Evolutionary conservation across 2,113 vertebrate genomes (phyloP).

Genomic region (Atherinomorus stipes): DNA sequence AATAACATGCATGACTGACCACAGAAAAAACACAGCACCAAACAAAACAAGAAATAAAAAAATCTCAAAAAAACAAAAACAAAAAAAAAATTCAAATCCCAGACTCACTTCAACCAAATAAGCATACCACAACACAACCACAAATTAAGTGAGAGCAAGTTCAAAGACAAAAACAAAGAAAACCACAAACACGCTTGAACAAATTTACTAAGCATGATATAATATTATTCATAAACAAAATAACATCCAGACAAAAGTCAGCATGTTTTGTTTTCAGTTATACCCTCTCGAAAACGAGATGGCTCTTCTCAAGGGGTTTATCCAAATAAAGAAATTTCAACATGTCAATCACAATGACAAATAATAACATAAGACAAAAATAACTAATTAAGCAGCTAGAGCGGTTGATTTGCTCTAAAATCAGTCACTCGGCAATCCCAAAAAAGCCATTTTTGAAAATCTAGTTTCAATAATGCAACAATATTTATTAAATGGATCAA

Average conservation of each 20-base stretch:
- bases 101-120: background rate
- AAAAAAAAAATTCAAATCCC: background rate
- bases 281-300: too few species aligned
- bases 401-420: background rate
- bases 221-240: background rate
- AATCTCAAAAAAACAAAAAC: background rate
- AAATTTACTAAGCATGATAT: background rate
- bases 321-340: too few species aligned
- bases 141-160: background rate
- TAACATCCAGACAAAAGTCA: background rate
- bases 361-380: background rate
- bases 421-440: background rate
- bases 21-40: background rate
- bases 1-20: background rate
- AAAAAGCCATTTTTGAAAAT: background rate
- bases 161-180: background rate
- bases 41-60: background rate
- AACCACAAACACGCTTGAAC: background rate
- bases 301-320: too few species aligned
- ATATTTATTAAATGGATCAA: background rate
- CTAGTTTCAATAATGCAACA: background rate
- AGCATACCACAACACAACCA: slow-evolving; percentile 3
- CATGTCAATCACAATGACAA: background rate
- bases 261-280: too few species aligned
- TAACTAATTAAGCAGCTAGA: background rate